Percentiles rank a stretch among this genome's conserved stretches.
phyloP scores from a whole-genome alignment of 2,797 vertebrate species.

The Catamblyrhynchus diadema region DNA sequence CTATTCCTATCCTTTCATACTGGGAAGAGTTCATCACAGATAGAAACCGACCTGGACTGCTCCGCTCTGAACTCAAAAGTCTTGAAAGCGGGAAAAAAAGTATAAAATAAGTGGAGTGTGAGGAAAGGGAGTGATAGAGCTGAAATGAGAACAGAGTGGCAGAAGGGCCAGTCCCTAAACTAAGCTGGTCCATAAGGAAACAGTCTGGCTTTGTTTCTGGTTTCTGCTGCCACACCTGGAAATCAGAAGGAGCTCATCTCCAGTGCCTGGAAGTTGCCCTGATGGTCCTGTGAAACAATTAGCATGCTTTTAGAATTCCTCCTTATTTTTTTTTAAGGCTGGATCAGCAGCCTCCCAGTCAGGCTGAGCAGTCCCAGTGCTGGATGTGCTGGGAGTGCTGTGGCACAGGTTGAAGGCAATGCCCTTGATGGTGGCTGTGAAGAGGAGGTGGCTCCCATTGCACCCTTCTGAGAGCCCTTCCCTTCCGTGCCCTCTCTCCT shows the following conservation, averaged over 20 bases:
- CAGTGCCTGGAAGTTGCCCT: neutral
- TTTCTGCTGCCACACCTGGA: neutral
- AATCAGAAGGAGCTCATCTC: neutral
- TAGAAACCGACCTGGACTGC: no score
- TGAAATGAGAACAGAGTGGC: fast-evolving
- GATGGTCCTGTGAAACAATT: neutral
- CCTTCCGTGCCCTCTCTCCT: neutral
- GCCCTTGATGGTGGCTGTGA: neutral
- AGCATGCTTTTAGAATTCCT: neutral
- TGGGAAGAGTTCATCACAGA: no score
- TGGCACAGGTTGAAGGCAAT: neutral
- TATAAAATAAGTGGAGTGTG: fast-evolving
- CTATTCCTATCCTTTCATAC: no score
- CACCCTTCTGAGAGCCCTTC: neutral
- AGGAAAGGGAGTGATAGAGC: neutral
- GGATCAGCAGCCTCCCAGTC: neutral
- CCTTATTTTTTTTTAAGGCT: fast-evolving
- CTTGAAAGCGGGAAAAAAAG: fast-evolving
- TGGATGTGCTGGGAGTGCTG: neutral
- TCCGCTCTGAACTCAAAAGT: no score
- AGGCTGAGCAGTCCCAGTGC: neutral
- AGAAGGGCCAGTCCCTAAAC: neutral
- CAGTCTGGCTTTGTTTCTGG: neutral
- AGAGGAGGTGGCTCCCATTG: neutral
- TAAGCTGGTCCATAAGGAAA: neutral